Evolutionary conservation across 2,888 invertebrate genomes (phyloP).

Genomic region (Sialis lutaria): DNA sequence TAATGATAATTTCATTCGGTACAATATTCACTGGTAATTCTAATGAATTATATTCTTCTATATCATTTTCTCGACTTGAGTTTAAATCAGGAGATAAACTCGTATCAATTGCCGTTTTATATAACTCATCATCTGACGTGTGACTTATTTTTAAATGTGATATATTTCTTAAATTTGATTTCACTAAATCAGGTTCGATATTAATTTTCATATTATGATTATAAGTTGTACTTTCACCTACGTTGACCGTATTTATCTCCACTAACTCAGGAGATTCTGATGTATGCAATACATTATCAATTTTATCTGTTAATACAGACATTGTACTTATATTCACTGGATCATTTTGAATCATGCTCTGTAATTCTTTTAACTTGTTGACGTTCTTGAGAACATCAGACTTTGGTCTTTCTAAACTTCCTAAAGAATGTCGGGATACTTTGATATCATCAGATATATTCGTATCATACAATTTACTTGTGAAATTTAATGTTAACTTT

Average conservation of each 20-base stretch:
- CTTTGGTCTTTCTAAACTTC: constrained; percentile 42
- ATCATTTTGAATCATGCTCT: constrained; percentile 9
- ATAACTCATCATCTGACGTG: constrained; percentile 24
- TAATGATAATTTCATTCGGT: constrained; percentile 8
- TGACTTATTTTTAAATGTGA: constrained; percentile 17
- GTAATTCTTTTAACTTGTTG: constrained; percentile 9
- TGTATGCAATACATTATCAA: constrained; percentile 8
- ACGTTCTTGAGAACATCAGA: constrained; percentile 39
- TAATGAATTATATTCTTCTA: constrained; percentile 8
- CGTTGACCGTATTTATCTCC: constrained; percentile 6
- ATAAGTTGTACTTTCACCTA: background rate
- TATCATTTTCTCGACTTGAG: background rate
- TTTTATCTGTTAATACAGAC: constrained; percentile 12
- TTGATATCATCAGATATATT: constrained; percentile 46
- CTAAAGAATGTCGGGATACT: constrained; percentile 40
- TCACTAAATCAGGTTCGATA: constrained; percentile 2
- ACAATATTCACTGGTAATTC: constrained; percentile 17
- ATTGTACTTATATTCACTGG: constrained; percentile 10
- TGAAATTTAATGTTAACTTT: constrained; percentile 16
- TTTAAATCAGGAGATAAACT: constrained; percentile 20
- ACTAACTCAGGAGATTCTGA: constrained; percentile 1
- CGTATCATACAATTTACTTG: constrained; percentile 27
- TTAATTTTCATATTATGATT: background rate
- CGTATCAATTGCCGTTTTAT: constrained; percentile 31
- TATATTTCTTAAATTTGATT: constrained; percentile 5